Conservation (phyloP, 64 coral and sea anemone genomes). For the Dendronephthya gigantea region DNA sequence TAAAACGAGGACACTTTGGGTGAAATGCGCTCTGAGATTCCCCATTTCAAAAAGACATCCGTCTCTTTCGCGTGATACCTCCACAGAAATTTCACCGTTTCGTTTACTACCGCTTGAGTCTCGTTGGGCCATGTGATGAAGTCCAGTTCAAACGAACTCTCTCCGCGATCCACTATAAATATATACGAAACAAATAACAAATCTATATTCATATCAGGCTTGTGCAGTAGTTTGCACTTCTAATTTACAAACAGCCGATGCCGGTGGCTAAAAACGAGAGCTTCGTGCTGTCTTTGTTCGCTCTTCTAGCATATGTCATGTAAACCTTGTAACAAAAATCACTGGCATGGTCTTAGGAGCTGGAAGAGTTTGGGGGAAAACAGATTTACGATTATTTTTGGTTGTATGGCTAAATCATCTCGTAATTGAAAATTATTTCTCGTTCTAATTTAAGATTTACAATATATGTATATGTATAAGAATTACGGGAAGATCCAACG, state of each 20-base stretch:
- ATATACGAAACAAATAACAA: background rate
- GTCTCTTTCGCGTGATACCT: background rate
- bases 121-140: conserved; percentile 8
- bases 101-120: background rate
- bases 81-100: conserved; percentile 9
- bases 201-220: no score
- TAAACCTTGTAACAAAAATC: background rate
- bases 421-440: background rate
- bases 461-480: background rate
- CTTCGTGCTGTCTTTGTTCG: no score
- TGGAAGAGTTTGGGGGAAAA: background rate
- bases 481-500: background rate
- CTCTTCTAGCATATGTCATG: no score
- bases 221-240: no score
- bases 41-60: conserved; percentile 8
- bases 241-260: no score
- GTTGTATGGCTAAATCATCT: background rate
- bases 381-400: background rate
- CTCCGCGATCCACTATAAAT: background rate
- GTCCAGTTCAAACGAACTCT: background rate
- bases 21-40: background rate
- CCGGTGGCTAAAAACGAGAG: no score
- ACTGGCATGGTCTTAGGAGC: background rate
- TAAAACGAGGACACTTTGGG: background rate
- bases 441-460: background rate